These are phyloP conservation scores for Microctonus hyperodae DNA, from an alignment of 2,888 invertebrate species.

Conservation along the genomic window DNA sequence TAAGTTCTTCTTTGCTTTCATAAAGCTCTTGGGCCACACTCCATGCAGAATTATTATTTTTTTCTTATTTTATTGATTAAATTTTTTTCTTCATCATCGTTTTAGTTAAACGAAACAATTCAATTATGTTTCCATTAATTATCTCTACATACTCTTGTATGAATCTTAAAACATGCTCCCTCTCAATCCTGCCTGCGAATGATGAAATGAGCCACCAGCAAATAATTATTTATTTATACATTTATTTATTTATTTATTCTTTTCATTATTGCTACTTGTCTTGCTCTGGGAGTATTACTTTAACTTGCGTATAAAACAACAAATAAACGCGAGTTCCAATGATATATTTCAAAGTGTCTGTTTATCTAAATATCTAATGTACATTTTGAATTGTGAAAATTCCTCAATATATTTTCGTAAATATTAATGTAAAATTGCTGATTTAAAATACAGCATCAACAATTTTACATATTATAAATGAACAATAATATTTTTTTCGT, in stretches of 20 bases:
- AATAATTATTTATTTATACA: slow-evolving; percentile 23
- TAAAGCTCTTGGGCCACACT: slow-evolving; percentile 19
- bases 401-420: background rate
- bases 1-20: background rate
- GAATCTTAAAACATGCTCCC: slow-evolving; percentile 20
- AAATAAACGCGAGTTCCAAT: background rate
- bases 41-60: slow-evolving; percentile 35
- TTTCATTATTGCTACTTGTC: slow-evolving; percentile 40
- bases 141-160: slow-evolving; percentile 32
- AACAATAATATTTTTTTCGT: slow-evolving; percentile 9
- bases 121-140: slow-evolving; percentile 25
- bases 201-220: slow-evolving; percentile 37
- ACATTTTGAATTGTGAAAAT: background rate
- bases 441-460: background rate
- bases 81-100: slow-evolving; percentile 29
- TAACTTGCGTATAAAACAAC: background rate
- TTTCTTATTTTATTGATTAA: slow-evolving; percentile 37
- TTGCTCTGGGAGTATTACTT: slow-evolving; percentile 31
- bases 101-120: too few species aligned
- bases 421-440: background rate
- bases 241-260: background rate
- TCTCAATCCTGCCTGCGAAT: slow-evolving; percentile 37
- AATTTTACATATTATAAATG: background rate
- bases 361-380: background rate
- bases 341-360: background rate